Evolutionary conservation across 2,888 invertebrate genomes (phyloP).

Genomic region (Entomobrya proxima): DNA sequence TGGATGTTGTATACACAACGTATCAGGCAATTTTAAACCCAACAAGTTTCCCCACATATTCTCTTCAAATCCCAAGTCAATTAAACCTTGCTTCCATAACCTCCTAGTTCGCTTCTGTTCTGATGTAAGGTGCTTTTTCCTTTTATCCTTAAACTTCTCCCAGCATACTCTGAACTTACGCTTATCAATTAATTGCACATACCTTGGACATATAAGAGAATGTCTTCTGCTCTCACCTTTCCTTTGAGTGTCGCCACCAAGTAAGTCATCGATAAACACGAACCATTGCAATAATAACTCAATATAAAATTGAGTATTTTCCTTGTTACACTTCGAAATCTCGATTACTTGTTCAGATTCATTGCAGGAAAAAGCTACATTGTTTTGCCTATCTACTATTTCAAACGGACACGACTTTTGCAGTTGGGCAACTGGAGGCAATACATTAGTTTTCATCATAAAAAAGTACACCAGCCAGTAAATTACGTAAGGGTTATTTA

Average conservation of each 20-base stretch:
- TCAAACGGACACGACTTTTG: neutral
- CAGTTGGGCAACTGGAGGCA: neutral
- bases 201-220: neutral
- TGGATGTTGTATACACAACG: neutral
- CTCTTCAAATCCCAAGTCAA: neutral
- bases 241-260: neutral
- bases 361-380: neutral
- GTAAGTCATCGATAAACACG: neutral
- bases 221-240: neutral
- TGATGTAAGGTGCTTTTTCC: neutral
- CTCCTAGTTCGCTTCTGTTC: neutral
- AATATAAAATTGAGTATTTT: neutral
- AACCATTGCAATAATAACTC: neutral
- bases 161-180: neutral
- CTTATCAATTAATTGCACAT: neutral
- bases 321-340: neutral
- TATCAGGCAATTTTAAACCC: slow-evolving; percentile 1
- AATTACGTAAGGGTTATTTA: neutral
- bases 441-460: neutral
- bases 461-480: slow-evolving; percentile 5
- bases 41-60: neutral
- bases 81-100: slow-evolving; percentile 9
- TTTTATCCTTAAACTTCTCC: neutral
- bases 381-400: neutral
- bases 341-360: neutral